Base-by-base conservation (phyloP, 2,888 invertebrate species). In the Sclerodermus sp. region DNA sequence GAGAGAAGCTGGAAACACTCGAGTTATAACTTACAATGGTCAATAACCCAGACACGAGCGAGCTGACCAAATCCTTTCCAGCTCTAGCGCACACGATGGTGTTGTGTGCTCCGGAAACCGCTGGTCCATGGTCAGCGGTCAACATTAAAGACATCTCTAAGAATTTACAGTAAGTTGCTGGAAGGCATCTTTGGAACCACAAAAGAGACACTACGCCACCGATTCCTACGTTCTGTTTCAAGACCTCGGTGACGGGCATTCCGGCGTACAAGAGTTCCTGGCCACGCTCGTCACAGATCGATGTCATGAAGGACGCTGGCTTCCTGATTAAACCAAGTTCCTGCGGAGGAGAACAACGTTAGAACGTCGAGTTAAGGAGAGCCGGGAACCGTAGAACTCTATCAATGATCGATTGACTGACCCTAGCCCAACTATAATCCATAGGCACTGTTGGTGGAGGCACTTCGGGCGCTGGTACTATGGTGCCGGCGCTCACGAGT, bases 381-480 rank as follows among this genome's bases (percentile, higher is more conserved):
- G n/a, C n/a, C n/a, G n/a, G n/a, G n/a, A n/a, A n/a, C n/a, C n/a
- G n/a, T n/a, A n/a, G n/a, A n/a, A n/a, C n/a, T n/a, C n/a, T 23
- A 23, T 23, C 8, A 8, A 23, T 23, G 23, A n/a, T n/a, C n/a
- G n/a, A n/a, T n/a, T n/a, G n/a, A 77, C 81, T 77, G 55, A 85
- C 86, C 79, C 93, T 86, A 0, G 98, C 98, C 98, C 98, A 99
- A 57, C 90, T 93, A 79, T 94, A 99, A 79, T 99, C 98, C 98
- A 99, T 98, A 8, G 98, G 98, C n/a, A 99, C 97, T 14, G 98
- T 97, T 1, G 99, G 99, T 31, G 99, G 99, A 9, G 97, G 95
- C 44, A 92, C 86, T 79, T 99, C 98, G 38, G 91, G 88, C 64
- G 88, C 87, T 0, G 94, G 94, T 8, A 91, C 86, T 66, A 99